phyloP scores from a whole-genome alignment of 2,888 invertebrate species.

The Phortica magna region DNA sequence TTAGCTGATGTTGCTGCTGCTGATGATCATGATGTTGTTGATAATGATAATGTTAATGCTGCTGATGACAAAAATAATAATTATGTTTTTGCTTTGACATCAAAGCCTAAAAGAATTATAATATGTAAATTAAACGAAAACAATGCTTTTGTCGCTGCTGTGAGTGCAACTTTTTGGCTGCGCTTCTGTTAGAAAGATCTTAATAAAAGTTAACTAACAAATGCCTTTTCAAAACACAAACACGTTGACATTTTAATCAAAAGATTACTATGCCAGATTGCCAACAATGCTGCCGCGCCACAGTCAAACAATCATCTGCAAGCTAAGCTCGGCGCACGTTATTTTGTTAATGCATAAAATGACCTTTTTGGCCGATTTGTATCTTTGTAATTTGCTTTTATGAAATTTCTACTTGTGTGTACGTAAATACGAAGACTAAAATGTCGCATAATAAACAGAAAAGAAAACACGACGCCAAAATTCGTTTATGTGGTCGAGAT shows the following conservation, averaged over 20 bases:
- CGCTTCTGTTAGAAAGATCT: too few species aligned
- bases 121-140: too few species aligned
- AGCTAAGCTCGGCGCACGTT: not conserved
- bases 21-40: too few species aligned
- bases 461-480: not conserved
- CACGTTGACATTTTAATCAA: slow-evolving; percentile 18
- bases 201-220: too few species aligned
- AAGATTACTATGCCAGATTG: not conserved
- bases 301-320: not conserved
- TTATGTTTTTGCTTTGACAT: too few species aligned
- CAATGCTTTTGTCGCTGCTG: too few species aligned
- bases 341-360: slow-evolving; percentile 2
- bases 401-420: slow-evolving; percentile 15
- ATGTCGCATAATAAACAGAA: slow-evolving; percentile 15
- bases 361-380: slow-evolving; percentile 18
- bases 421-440: not conserved
- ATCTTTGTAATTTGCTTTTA: slow-evolving; percentile 28
- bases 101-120: too few species aligned
- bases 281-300: not conserved
- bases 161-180: too few species aligned
- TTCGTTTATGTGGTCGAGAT: slow-evolving; percentile 2
- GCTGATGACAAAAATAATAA: too few species aligned
- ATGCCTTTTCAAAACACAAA: not conserved
- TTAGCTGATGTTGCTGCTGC: too few species aligned
- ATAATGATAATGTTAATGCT: too few species aligned